phyloP scores from a whole-genome alignment of 2,888 invertebrate genomes.

The Himalopsyche anomala region DNA sequence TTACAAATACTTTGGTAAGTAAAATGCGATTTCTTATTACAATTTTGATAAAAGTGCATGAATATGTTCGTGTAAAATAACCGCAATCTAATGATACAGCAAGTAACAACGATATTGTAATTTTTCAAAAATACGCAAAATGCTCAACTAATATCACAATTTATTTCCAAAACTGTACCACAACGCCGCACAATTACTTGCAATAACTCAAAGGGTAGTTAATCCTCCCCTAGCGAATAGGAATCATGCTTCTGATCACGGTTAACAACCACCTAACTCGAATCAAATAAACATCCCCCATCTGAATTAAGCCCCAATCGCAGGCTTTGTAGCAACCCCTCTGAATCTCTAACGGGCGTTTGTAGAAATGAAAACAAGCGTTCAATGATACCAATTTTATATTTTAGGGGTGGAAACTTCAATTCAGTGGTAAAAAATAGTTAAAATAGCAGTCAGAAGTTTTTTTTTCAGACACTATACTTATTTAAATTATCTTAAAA shows the following conservation, averaged over 20 bases:
- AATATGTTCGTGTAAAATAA: too few species aligned
- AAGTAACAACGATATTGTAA: not conserved
- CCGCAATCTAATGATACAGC: too few species aligned
- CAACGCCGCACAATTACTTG: slow-evolving; percentile 31
- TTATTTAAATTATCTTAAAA: too few species aligned
- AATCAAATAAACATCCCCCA: slow-evolving; percentile 39
- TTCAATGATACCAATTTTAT: slow-evolving; percentile 39
- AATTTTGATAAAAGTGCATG: too few species aligned
- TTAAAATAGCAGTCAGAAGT: too few species aligned
- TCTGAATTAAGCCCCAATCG: slow-evolving; percentile 38
- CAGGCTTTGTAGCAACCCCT: slow-evolving; percentile 16
- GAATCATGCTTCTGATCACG: slow-evolving; percentile 40
- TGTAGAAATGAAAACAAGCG: slow-evolving; percentile 35
- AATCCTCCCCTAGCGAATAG: slow-evolving; percentile 21
- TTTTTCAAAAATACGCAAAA: not conserved
- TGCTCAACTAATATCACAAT: not conserved
- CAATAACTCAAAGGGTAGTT: slow-evolving; percentile 38
- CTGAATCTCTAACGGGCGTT: slow-evolving; percentile 31
- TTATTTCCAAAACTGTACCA: slow-evolving; percentile 1
- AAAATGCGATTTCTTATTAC: too few species aligned
- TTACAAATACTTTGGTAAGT: too few species aligned
- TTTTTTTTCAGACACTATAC: too few species aligned
- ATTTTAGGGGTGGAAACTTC: not conserved
- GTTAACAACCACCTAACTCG: slow-evolving; percentile 40
- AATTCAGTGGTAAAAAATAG: not conserved